phyloP scores from a whole-genome alignment of 1,140 invertebrate species.

The Cydia strobilella region DNA sequence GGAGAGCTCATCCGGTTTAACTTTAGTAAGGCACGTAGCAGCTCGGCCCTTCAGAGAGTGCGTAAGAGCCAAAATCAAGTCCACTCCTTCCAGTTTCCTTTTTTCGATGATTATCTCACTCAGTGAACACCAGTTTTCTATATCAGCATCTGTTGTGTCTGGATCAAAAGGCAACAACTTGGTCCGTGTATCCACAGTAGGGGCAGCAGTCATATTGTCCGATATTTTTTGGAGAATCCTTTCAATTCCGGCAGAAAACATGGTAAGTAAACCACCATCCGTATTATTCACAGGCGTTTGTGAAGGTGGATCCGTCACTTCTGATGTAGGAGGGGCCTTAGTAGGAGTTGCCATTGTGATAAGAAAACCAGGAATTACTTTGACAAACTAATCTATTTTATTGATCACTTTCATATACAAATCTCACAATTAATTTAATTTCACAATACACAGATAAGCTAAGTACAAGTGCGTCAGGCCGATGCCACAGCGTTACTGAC shows the following conservation, averaged over 20 bases:
- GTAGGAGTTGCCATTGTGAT: too few species aligned
- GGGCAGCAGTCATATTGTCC: neutral
- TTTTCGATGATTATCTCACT: slow-evolving; percentile 36
- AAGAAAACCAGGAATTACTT: too few species aligned
- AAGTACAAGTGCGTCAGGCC: too few species aligned
- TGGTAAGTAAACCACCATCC: neutral
- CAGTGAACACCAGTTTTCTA: slow-evolving; percentile 38
- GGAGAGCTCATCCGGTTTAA: slow-evolving; percentile 32
- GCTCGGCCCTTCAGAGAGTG: slow-evolving; percentile 41
- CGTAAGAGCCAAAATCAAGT: slow-evolving; percentile 40
- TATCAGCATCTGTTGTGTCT: slow-evolving; percentile 35
- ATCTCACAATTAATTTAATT: too few species aligned
- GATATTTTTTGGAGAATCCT: neutral
- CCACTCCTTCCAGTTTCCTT: slow-evolving; percentile 34
- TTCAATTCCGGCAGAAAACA: neutral
- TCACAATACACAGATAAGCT: too few species aligned
- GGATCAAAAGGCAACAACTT: slow-evolving; percentile 35
- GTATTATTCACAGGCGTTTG: neutral
- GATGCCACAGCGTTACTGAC: too few species aligned
- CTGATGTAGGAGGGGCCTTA: neutral
- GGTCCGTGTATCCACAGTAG: neutral
- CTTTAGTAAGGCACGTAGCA: slow-evolving; percentile 38
- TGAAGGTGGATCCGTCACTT: neutral
- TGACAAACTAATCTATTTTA: too few species aligned
- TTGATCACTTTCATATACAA: too few species aligned